Conservation (phyloP, 2,113 vertebrate species). For the Xiphorhynchus elegans region DNA sequence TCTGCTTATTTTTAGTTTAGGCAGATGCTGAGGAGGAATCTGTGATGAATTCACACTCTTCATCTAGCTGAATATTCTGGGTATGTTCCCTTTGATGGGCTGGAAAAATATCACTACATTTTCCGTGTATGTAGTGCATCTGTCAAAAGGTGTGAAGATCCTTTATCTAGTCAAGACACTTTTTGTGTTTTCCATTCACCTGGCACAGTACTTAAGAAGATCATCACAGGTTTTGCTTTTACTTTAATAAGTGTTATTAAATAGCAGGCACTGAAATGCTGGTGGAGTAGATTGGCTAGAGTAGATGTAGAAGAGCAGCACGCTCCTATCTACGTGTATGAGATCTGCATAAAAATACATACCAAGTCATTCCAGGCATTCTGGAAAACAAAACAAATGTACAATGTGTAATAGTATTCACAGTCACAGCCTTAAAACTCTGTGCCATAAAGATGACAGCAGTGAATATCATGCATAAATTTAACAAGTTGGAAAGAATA, state of each 20-base stretch:
- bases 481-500: not conserved
- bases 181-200: not conserved
- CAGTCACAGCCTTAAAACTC: not conserved
- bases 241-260: not conserved
- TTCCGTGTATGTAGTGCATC: not conserved
- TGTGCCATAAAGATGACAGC: not conserved
- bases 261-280: not conserved
- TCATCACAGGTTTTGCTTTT: not conserved
- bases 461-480: not conserved
- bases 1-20: not conserved
- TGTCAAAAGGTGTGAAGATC: not conserved
- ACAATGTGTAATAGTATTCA: not conserved
- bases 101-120: not conserved
- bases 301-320: not conserved
- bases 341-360: not conserved
- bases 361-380: not conserved
- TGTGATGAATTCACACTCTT: not conserved
- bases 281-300: not conserved
- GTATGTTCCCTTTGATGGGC: not conserved
- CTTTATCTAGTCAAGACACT: not conserved
- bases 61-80: not conserved
- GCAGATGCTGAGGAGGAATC: constrained; percentile 2
- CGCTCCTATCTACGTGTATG: not conserved
- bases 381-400: not conserved
- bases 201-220: not conserved